Evolutionary conservation across 2,797 vertebrate species (phyloP), one percentile per base, ranked within the genome.

Genomic region (Coccyzus lansbergi): DNA sequence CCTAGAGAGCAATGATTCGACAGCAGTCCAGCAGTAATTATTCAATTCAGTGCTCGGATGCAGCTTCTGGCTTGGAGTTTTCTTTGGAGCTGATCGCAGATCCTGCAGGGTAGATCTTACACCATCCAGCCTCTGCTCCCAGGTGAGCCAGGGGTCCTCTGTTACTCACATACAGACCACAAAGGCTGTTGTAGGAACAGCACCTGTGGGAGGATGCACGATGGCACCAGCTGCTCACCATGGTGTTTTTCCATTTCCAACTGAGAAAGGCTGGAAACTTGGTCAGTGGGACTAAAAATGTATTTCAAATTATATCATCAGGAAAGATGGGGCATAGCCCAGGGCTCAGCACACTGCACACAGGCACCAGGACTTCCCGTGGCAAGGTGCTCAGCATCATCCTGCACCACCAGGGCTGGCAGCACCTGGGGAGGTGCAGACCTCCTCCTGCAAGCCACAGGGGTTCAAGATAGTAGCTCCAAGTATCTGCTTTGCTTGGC

Each of bases 361-460:
- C 0, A 1, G 36, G 53, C 33, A 55, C 44, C 0, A 2, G 2
- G n/a, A 67, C 49, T 64, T 55, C 40, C 40, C 4, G 0, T 0
- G 1, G 38, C 22, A 59, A 67, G 12, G 12, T 33, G 15, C 55
- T 88, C 52, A 74, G 70, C 69, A 65, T 40, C 28, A 69, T 36
- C 19, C 56, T 51, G 29, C 29, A 40, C 38, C 58, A 75, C 13
- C 53, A 38, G 44, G 26, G 29, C 48, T 12, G 38, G 44, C 1
- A 59, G n/a, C 65, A 86, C n/a, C 31, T 7, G 52, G 31, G 26
- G n/a, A 63, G 40, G 21, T 12, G 15, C 38, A 88, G 38, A 24
- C n/a, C 19, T 65, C 36, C 65, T 65, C 42, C 65, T 60, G 49
- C 3, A 5, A 88, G 34, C 6, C 5, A 10, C 3, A 59, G 40